phyloP scores from a whole-genome alignment of 2,888 invertebrate genomes.

The Biston stratarius region DNA sequence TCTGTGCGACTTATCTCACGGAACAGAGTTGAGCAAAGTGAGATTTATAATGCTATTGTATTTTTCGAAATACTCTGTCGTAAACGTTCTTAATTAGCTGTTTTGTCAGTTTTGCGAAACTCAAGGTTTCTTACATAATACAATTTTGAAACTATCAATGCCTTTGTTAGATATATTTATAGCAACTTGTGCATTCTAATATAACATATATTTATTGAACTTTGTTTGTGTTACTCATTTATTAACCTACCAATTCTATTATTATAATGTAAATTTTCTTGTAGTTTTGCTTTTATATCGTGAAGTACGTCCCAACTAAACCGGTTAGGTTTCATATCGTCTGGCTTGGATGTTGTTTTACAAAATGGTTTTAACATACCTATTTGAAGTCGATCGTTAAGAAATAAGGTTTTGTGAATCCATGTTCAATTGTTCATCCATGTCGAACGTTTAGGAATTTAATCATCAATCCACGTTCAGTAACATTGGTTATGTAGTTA shows the following conservation, averaged over 20 bases:
- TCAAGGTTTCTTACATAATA: neutral
- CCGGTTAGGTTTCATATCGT: conserved; percentile 14
- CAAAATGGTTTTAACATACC: conserved; percentile 19
- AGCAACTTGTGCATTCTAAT: neutral
- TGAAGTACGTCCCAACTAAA: conserved; percentile 8
- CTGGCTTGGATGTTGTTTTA: conserved; percentile 17
- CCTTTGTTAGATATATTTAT: neutral
- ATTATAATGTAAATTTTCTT: conserved; percentile 15
- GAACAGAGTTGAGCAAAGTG: too few species aligned
- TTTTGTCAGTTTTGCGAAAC: neutral
- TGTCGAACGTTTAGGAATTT: too few species aligned
- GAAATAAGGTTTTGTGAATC: neutral
- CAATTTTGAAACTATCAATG: conserved; percentile 17
- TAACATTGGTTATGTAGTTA: too few species aligned
- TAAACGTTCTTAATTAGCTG: too few species aligned
- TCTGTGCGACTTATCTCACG: too few species aligned
- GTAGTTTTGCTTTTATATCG: neutral
- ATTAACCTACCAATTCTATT: conserved; percentile 2
- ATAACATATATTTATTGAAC: conserved; percentile 5
- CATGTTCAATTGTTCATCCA: too few species aligned
- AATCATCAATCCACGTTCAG: too few species aligned
- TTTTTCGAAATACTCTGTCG: too few species aligned
- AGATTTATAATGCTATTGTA: too few species aligned
- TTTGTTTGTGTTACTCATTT: conserved; percentile 10
- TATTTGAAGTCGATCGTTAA: neutral